Conservation (phyloP, 2,113 vertebrate genomes). For the Noturus placidus region DNA sequence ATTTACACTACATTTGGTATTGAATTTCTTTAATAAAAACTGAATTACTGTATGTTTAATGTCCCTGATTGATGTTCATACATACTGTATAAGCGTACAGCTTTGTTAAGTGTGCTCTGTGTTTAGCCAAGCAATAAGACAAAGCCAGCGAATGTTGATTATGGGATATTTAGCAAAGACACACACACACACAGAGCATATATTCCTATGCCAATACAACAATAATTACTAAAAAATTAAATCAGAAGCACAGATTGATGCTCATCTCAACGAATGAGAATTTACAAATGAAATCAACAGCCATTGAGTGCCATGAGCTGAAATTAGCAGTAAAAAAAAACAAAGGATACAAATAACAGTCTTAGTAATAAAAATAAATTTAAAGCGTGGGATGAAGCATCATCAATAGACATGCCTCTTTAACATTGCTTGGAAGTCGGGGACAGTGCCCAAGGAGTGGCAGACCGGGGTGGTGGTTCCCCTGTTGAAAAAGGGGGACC, state of each 20-base stretch:
- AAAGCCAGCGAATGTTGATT: background rate
- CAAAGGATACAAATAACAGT: conserved; percentile 10
- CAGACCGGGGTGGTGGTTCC: too few species aligned
- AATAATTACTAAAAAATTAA: background rate
- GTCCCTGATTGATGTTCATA: background rate
- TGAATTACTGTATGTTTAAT: background rate
- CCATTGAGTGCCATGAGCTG: background rate
- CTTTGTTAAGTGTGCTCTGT: too few species aligned
- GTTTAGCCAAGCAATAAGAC: background rate
- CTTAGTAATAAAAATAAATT: conserved; percentile 15
- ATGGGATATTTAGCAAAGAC: too few species aligned
- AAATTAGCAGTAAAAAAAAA: conserved; percentile 10
- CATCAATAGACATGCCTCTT: too few species aligned
- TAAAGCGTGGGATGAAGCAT: conserved; percentile 22
- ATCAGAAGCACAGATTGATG: background rate
- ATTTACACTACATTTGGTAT: background rate
- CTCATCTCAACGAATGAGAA: background rate
- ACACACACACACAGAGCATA: too few species aligned
- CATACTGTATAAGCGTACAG: background rate
- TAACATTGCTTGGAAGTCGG: too few species aligned
- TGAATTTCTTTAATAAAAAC: background rate
- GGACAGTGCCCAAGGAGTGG: too few species aligned
- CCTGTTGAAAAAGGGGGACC: too few species aligned
- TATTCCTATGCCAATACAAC: background rate
- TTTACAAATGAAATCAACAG: conserved; percentile 12